Evolutionary conservation across 2,888 invertebrate genomes (phyloP).

Genomic region (Hoplodrina ambigua): DNA sequence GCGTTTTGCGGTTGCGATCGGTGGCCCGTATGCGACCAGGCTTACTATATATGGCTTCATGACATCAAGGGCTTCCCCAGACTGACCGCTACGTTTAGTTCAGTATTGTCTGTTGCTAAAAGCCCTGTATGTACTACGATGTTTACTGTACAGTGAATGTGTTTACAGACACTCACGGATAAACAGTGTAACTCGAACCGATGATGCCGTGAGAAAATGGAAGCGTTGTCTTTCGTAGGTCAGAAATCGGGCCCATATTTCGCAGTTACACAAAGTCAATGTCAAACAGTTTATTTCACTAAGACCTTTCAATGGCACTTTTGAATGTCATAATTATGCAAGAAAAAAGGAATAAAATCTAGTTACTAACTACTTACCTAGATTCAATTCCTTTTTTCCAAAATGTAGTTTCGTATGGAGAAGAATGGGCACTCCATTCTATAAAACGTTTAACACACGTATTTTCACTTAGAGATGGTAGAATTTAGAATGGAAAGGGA

Average conservation of each 20-base stretch:
- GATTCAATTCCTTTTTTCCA: too few species aligned
- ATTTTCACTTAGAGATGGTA: background rate
- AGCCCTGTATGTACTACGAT: background rate
- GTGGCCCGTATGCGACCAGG: too few species aligned
- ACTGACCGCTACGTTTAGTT: slow-evolving; percentile 19
- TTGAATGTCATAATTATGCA: too few species aligned
- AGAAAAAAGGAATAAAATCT: too few species aligned
- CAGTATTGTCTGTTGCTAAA: background rate
- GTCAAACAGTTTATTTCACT: too few species aligned
- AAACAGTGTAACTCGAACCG: background rate
- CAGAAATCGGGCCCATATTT: background rate
- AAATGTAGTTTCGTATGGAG: too few species aligned
- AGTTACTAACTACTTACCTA: too few species aligned
- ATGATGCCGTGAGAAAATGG: background rate
- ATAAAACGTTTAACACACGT: background rate
- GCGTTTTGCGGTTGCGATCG: too few species aligned
- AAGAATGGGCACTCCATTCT: too few species aligned
- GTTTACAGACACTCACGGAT: background rate
- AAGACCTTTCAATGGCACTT: too few species aligned
- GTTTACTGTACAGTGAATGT: background rate
- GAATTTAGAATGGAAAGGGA: background rate
- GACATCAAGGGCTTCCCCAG: slow-evolving; percentile 21
- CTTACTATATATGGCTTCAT: slow-evolving; percentile 18
- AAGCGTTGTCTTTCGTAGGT: background rate
- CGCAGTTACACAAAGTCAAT: background rate